Conservation (phyloP, 2,888 invertebrate genomes). For the Synergus umbraculus region DNA sequence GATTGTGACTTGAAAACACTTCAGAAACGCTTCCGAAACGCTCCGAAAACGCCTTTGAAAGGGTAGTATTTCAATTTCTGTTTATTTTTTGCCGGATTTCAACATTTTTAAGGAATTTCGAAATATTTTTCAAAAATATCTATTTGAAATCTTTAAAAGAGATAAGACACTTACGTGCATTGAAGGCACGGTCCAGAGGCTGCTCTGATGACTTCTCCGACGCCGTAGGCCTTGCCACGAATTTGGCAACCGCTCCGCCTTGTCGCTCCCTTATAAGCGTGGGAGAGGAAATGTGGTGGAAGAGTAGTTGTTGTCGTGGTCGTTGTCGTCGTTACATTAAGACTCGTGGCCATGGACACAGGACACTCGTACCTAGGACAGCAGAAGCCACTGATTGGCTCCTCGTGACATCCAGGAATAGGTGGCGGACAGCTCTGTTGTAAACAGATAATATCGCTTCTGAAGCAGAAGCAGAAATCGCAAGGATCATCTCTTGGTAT, state of each 20-base stretch:
- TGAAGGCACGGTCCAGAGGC: slow-evolving; percentile 95
- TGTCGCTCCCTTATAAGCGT: slow-evolving; percentile 87
- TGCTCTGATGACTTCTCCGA: slow-evolving; percentile 90
- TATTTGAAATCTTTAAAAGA: background rate
- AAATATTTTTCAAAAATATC: no score
- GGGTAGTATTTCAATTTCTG: no score
- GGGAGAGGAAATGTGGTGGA: slow-evolving; percentile 90
- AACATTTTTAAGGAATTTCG: no score
- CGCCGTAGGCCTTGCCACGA: slow-evolving; percentile 89
- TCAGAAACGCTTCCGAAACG: no score
- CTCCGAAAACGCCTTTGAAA: no score
- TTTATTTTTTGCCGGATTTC: no score
- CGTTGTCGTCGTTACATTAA: slow-evolving; percentile 91
- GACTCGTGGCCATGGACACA: slow-evolving; percentile 89
- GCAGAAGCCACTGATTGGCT: slow-evolving; percentile 95
- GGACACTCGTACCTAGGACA: slow-evolving; percentile 97
- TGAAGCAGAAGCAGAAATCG: slow-evolving; percentile 98
- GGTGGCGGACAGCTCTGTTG: slow-evolving; percentile 98
- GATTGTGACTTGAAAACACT: no score
- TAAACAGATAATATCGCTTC: slow-evolving; percentile 95
- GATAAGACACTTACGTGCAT: slow-evolving; percentile 88
- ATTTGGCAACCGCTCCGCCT: slow-evolving; percentile 91
- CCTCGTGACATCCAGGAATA: slow-evolving; percentile 93
- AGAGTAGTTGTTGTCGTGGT: slow-evolving; percentile 91
- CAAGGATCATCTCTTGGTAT: slow-evolving; percentile 96